These are phyloP conservation scores for Rhagonycha lutea DNA, from an alignment of 2,888 invertebrate species.

Conservation along the genomic window DNA sequence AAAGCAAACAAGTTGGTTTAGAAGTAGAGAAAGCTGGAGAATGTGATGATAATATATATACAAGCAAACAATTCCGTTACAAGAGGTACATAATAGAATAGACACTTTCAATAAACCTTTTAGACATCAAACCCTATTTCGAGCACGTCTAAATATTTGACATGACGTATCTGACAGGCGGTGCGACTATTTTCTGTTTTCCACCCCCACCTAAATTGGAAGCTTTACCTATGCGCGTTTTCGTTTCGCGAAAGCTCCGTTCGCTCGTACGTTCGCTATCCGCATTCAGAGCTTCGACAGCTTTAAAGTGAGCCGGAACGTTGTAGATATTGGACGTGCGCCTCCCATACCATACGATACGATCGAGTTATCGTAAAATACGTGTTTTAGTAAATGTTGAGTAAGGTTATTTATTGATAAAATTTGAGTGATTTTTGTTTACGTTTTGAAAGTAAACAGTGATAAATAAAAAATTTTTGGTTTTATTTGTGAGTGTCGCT, in stretches of 20 bases:
- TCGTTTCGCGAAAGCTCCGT: constrained; percentile 23
- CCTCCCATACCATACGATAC: neutral
- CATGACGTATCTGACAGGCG: constrained; percentile 48
- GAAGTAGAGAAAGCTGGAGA: constrained; percentile 22
- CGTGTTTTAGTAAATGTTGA: constrained; percentile 19
- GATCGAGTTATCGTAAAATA: neutral
- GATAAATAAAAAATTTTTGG: constrained; percentile 21
- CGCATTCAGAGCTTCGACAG: constrained; percentile 30
- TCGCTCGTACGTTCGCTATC: constrained; percentile 20
- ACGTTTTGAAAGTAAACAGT: constrained; percentile 15
- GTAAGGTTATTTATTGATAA: constrained; percentile 23
- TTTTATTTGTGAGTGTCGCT: constrained; percentile 17
- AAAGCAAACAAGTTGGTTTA: constrained; percentile 15
- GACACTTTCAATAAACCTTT: constrained; percentile 38
- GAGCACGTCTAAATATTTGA: constrained; percentile 44
- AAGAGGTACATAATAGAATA: constrained; percentile 33
- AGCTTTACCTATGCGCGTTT: constrained; percentile 41
- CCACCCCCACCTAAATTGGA: constrained; percentile 43
- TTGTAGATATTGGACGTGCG: constrained; percentile 12
- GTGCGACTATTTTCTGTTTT: constrained; percentile 46
- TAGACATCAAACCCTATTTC: constrained; percentile 40
- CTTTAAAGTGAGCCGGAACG: constrained; percentile 33
- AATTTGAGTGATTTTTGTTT: constrained; percentile 25
- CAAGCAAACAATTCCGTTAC: constrained; percentile 33
- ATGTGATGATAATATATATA: constrained; percentile 19